Conservation (phyloP, 2,113 vertebrate species). For the Burhinus oedicnemus region DNA sequence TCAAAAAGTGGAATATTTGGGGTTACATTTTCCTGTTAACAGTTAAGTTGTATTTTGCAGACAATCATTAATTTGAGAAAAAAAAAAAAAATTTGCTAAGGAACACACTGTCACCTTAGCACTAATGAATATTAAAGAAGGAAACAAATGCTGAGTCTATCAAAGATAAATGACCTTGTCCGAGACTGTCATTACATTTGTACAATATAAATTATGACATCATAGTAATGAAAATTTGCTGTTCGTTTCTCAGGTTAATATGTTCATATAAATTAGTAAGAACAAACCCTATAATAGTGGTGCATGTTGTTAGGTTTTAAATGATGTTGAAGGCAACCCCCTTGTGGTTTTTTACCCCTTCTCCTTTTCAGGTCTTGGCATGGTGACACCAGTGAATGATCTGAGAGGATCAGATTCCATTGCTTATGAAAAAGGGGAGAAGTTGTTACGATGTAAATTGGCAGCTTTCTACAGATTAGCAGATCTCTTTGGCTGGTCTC, state of each 20-base stretch:
- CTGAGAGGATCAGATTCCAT: conserved; percentile 95
- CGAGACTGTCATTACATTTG: neutral
- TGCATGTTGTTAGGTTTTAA: neutral
- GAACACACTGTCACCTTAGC: neutral
- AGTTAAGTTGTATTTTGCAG: neutral
- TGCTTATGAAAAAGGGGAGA: conserved; percentile 97
- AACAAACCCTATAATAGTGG: rapidly evolving
- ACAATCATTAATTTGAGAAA: neutral
- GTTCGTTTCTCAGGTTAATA: neutral
- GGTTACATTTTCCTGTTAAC: neutral
- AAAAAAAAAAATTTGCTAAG: neutral
- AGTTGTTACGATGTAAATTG: conserved; percentile 91
- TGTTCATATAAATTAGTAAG: neutral
- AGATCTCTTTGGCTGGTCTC: conserved; percentile 96
- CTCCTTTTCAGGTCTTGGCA: conserved; percentile 87
- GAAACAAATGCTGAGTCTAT: neutral
- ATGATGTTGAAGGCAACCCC: neutral
- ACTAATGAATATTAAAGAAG: neutral
- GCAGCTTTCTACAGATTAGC: conserved; percentile 94
- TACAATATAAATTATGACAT: neutral
- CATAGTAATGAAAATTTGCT: neutral
- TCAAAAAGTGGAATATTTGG: neutral
- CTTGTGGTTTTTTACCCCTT: neutral
- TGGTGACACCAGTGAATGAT: conserved; percentile 98
- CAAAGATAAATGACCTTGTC: neutral